Conservation (phyloP, 2,797 vertebrate species). For the Geotrypetes seraphini region DNA sequence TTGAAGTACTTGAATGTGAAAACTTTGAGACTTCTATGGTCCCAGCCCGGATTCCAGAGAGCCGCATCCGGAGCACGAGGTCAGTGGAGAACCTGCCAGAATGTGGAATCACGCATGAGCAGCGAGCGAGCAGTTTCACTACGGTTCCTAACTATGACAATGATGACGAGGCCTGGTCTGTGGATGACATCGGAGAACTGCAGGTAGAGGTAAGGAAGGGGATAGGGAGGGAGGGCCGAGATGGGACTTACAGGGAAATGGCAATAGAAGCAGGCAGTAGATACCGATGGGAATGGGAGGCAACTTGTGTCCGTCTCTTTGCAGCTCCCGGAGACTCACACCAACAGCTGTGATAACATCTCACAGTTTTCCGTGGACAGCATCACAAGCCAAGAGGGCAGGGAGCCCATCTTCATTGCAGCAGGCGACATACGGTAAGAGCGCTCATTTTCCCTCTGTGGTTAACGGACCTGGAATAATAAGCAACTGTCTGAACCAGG, state of each 20-base stretch:
- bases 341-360: slow-evolving; percentile 96
- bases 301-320: too few species aligned
- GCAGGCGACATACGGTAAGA: slow-evolving; percentile 87
- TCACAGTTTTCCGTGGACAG: slow-evolving; percentile 96
- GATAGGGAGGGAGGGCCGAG: too few species aligned
- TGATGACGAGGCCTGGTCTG: slow-evolving; percentile 90
- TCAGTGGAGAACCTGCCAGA: slow-evolving; percentile 91
- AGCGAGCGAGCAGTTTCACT: slow-evolving; percentile 76
- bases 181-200: slow-evolving; percentile 88
- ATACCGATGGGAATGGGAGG: background rate
- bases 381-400: slow-evolving; percentile 93
- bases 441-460: slow-evolving; percentile 74
- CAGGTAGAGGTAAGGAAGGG: slow-evolving; percentile 80
- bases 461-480: too few species aligned
- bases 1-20: slow-evolving; percentile 91
- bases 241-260: background rate
- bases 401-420: slow-evolving; percentile 88
- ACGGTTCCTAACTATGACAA: slow-evolving; percentile 89
- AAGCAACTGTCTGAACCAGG: too few species aligned
- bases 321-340: slow-evolving; percentile 81
- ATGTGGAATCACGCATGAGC: slow-evolving; percentile 75
- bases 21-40: slow-evolving; percentile 85
- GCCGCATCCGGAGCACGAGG: slow-evolving; percentile 83
- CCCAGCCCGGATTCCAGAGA: slow-evolving; percentile 83
- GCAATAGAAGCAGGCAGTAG: background rate